These are phyloP conservation scores for Polyommatus iphigenia DNA, from an alignment of 2,888 invertebrate genomes.

Conservation along the genomic window DNA sequence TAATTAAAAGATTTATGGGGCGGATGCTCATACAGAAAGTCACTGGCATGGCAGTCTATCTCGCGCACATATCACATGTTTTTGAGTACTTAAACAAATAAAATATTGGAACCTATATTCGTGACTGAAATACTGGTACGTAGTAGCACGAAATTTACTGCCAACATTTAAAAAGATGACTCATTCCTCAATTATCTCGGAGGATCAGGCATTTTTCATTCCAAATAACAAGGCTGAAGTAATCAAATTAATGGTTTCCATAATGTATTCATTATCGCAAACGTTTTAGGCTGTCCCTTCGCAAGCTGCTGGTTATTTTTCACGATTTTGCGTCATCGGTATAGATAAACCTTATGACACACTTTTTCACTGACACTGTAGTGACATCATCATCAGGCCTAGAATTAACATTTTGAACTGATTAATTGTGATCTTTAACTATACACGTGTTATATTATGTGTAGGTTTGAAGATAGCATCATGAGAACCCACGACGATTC, in stretches of 20 bases:
- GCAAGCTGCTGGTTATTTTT: background rate
- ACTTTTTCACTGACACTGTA: conserved; percentile 16
- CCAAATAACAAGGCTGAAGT: conserved; percentile 8
- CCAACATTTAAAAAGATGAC: background rate
- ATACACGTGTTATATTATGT: background rate
- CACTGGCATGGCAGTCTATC: too few relatives aligned
- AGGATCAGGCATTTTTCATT: background rate
- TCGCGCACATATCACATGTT: background rate
- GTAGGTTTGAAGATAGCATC: background rate
- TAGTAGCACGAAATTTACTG: too few relatives aligned
- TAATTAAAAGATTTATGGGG: background rate
- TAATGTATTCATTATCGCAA: conserved; percentile 14
- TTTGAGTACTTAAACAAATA: too few relatives aligned
- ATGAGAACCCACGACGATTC: too few relatives aligned
- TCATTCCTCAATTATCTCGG: background rate
- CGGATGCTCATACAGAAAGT: too few relatives aligned
- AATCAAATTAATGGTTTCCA: conserved; percentile 7
- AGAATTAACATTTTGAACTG: background rate
- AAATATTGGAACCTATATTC: background rate
- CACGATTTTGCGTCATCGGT: conserved; percentile 13
- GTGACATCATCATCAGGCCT: conserved; percentile 7
- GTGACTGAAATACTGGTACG: background rate
- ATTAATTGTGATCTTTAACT: background rate
- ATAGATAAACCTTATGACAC: conserved; percentile 5
- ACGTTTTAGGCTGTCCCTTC: conserved; percentile 16